Conservation (phyloP, 2,113 vertebrate genomes). For the Dromas ardeola region DNA sequence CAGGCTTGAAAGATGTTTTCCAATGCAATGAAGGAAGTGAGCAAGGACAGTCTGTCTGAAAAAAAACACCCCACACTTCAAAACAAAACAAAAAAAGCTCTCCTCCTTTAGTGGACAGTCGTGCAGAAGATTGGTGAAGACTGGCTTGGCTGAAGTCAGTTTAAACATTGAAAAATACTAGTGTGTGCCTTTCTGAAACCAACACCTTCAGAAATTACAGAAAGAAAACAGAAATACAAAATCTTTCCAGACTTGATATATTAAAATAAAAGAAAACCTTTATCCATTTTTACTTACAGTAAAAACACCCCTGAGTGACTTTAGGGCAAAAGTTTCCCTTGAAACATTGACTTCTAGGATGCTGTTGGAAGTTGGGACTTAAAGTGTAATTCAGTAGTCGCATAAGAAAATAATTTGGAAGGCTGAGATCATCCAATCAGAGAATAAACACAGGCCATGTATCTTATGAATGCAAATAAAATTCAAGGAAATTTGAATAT, state of each 20-base stretch:
- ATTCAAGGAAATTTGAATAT: conserved; percentile 39
- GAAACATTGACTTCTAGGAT: background rate
- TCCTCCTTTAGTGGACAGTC: background rate
- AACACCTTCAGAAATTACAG: background rate
- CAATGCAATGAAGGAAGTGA: background rate
- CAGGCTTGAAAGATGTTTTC: background rate
- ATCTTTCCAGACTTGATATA: background rate
- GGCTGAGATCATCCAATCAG: background rate
- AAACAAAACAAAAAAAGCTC: background rate
- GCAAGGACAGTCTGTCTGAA: background rate
- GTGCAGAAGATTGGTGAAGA: background rate
- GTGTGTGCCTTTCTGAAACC: background rate
- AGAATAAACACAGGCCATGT: background rate
- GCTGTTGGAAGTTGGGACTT: background rate
- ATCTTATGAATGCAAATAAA: conserved; percentile 24
- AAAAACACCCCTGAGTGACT: background rate
- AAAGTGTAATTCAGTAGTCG: background rate
- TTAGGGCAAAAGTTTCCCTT: background rate
- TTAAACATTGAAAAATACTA: background rate
- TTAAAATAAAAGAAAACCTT: background rate
- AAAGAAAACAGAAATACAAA: background rate
- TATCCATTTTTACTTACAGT: background rate
- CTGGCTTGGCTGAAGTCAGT: background rate
- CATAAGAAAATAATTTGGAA: background rate
- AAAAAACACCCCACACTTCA: fast-evolving